Base-by-base conservation (phyloP, 2,888 invertebrate species). In the Formica aserva region DNA sequence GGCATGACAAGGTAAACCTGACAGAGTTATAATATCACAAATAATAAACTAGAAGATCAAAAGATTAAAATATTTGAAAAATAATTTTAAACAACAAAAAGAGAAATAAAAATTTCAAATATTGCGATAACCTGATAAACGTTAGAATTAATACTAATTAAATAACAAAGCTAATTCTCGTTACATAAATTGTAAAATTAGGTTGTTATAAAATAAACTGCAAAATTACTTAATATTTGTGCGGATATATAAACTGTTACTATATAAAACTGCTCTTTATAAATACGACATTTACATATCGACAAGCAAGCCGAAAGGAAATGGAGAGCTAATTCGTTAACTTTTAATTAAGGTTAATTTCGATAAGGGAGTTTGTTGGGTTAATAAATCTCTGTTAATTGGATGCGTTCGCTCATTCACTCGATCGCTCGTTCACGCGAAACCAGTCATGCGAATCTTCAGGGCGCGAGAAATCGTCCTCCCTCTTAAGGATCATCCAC, bases 331-430 rank as follows among this genome's bases (percentile, higher is more conserved):
- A 69, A 80, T 80, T 71, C 60, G 71, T 80, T 60, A 80, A 45
- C 60, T 60, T 80, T 80, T 71, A 80, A 80, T 80, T 80, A 80
- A 80, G 78, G 71, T 71, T 80, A 80, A 80, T 80, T 80, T 80
- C 78, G 78, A 71, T 80, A 69, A 80, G 71, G 55, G 55, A 80
- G 69, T 71, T 62, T 69, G 78, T 80, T 60, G 45, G 78, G 71
- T 78, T 80, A 80, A 71, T 80, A 80, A 80, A 80, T 80, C 78
- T 80, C 78, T 60, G 78, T 80, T 80, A 80, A 80, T 80, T 80
- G 78, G 78, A 80, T 69, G 60, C 78, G 78, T 80, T 80, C 26
- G 35, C 35, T 71, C 78, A 80, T 80, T 80, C 77, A 77, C 67
- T 77, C 71, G 78, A 80, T 80, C 71, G 60, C 45, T 45, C 66